Evolutionary conservation across 2,888 invertebrate genomes (phyloP), one percentile per base, ranked within the genome.

Genomic region (Frankliniella intonsa): DNA sequence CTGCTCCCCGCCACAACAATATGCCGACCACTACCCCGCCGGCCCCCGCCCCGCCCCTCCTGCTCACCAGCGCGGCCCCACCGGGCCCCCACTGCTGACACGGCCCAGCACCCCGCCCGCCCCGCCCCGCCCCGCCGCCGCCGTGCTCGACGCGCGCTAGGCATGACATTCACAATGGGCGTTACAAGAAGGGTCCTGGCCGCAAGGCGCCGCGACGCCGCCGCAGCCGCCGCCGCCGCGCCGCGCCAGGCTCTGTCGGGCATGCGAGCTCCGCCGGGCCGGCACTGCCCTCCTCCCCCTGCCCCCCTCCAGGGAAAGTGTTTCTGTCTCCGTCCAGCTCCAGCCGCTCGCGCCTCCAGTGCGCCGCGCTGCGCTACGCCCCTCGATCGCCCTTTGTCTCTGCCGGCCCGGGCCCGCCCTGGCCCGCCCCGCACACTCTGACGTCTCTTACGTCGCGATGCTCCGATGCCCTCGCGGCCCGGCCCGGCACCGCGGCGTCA

Each of bases 121-220:
- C 55, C 14, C 55, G 14, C 38, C 38, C 38, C 38, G 38, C 38
- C 38, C 38, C 38, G 38, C 55, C 14, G 14, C 38, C 38, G 38
- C 55, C 14, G 14, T 14, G 55, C 55, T 19, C 69, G 22, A 10
- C 69, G 69, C 69, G 69, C 69, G 69, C 69, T 0, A 25, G 69
- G 69, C 69, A 76, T 76, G 69, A 76, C 69, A 76, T 76, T 76
- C 69, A 76, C 69, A 76, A 76, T 76, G 69, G 69, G 12, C 69
- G 69, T 76, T 76, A 76, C 69, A 76, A 76, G 69, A 25, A n/a
- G 69, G 22, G 8, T 8, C 69, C 69, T 14, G 14, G 17, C 55
- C 2, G 14, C 55, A 8, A 62, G 62, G 62, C 62, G 62, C 62
- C 62, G 17, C 17, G 17, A 12, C 55, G 55, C 55, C 62, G 62